Evolutionary conservation across 1,140 invertebrate species (phyloP).

Genomic region (Plutomurus gul): DNA sequence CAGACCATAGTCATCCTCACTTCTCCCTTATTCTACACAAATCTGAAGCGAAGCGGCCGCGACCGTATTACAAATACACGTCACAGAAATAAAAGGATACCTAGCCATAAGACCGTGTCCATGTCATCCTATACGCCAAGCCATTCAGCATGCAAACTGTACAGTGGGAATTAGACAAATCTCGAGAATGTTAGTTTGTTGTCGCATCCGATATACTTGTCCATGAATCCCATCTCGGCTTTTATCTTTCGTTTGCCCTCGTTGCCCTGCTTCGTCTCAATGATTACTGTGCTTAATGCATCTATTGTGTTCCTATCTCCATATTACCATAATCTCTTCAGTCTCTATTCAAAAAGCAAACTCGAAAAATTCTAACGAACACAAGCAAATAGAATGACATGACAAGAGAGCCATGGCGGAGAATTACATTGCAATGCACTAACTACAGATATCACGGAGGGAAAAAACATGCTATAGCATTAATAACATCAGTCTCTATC

Average conservation of each 20-base stretch:
- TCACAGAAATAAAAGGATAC: too few species aligned
- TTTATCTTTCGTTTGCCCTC: constrained; percentile 4
- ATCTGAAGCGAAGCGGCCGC: too few species aligned
- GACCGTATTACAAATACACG: too few species aligned
- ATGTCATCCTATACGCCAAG: too few species aligned
- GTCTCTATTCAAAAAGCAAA: background rate
- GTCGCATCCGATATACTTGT: background rate
- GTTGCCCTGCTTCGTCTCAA: background rate
- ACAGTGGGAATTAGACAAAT: constrained; percentile 1
- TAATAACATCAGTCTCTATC: background rate
- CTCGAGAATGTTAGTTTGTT: background rate
- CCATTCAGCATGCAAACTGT: too few species aligned
- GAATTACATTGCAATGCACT: background rate
- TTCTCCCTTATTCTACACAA: too few species aligned
- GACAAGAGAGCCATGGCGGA: background rate
- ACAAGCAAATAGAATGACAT: background rate
- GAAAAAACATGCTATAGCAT: constrained; percentile 1
- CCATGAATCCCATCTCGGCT: background rate
- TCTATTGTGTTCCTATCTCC: background rate
- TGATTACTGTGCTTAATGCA: background rate
- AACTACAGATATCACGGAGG: too few species aligned
- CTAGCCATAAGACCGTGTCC: too few species aligned
- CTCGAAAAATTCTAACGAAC: background rate
- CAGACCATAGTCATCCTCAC: too few species aligned
- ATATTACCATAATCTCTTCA: background rate